Conservation (phyloP, 2,797 vertebrate genomes). For the Cheirogaleus major region DNA sequence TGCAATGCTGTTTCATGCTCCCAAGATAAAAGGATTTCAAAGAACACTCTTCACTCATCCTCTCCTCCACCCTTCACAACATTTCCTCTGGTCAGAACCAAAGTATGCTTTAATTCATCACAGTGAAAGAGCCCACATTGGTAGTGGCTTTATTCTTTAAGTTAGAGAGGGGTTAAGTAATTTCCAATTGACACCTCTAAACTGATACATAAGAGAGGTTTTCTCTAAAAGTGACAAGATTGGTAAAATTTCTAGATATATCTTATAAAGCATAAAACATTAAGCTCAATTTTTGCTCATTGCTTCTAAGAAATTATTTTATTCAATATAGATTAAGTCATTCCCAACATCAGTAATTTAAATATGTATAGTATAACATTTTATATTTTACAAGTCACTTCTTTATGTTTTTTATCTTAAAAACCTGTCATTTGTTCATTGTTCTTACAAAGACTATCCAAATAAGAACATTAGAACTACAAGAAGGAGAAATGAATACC, state of each 20-base stretch:
- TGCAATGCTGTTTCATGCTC: slow-evolving; percentile 72
- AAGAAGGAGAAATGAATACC: not conserved
- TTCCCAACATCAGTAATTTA: not conserved
- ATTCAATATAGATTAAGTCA: not conserved
- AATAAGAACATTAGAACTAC: not conserved
- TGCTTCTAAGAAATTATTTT: not conserved
- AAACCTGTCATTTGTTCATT: not conserved
- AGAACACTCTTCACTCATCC: slow-evolving; percentile 45
- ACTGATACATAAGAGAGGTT: not conserved
- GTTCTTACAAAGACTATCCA: not conserved
- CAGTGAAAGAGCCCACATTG: not conserved
- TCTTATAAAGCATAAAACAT: not conserved
- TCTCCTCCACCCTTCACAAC: not conserved
- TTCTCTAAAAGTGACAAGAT: not conserved
- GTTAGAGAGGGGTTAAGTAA: not conserved
- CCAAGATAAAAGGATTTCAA: slow-evolving; percentile 72
- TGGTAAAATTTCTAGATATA: not conserved
- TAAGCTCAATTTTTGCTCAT: not conserved
- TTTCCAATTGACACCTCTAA: not conserved
- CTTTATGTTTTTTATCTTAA: not conserved
- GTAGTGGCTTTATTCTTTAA: slow-evolving; percentile 7
- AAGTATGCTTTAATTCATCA: not conserved
- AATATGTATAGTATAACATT: not conserved
- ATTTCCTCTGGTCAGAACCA: slow-evolving; percentile 39
- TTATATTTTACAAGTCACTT: not conserved